Evolutionary conservation across 2,797 vertebrate genomes (phyloP).

Genomic region (Monodelphis domestica): DNA sequence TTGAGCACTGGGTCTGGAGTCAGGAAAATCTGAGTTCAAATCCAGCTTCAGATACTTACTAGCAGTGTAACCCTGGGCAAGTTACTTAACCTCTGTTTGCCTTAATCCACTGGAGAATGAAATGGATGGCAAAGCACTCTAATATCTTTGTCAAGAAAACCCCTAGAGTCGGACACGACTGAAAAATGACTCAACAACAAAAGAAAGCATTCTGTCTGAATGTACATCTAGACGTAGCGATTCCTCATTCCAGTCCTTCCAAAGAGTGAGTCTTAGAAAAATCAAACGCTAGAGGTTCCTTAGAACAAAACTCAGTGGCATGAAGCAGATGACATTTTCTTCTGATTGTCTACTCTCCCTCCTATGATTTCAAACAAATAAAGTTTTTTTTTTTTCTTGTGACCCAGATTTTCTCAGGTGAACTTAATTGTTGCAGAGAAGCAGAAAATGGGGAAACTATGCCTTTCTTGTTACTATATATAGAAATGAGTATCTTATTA

Average conservation of each 20-base stretch:
- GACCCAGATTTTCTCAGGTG: background rate
- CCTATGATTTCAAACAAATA: too few relatives aligned
- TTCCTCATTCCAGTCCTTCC: too few relatives aligned
- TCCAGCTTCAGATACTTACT: background rate
- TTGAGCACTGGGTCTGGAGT: background rate
- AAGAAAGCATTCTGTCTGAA: too few relatives aligned
- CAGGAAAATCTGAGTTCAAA: background rate
- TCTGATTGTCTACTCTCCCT: background rate
- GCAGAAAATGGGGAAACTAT: background rate
- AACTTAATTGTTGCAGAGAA: background rate
- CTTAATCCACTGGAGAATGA: too few relatives aligned
- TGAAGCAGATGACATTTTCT: background rate
- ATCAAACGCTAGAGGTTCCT: too few relatives aligned
- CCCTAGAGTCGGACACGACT: too few relatives aligned
- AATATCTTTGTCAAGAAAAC: background rate
- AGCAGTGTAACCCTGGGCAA: background rate
- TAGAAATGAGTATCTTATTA: background rate
- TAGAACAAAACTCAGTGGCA: background rate
- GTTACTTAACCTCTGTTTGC: too few relatives aligned
- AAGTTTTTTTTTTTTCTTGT: background rate
- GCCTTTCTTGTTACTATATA: background rate
- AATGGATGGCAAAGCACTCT: too few relatives aligned
- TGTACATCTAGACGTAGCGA: too few relatives aligned
- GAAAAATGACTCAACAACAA: too few relatives aligned
- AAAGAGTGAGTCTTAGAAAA: too few relatives aligned